phyloP scores from a whole-genome alignment of 2,797 vertebrate species.

The Cyprinella venusta region DNA sequence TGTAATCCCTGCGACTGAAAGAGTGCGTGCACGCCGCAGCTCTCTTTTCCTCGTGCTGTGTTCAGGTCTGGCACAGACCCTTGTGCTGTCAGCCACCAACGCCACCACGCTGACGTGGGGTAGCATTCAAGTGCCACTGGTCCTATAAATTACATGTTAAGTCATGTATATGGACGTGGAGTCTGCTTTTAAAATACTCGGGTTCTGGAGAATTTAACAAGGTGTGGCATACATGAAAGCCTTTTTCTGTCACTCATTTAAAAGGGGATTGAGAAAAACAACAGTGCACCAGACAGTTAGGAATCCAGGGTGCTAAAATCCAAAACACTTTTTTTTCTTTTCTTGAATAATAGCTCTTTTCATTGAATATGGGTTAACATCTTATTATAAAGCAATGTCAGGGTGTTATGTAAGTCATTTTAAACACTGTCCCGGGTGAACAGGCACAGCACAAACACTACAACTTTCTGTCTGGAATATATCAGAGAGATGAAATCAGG shows the following conservation, averaged over 20 bases:
- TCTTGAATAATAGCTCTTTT: conserved; percentile 53
- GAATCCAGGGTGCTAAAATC: conserved; percentile 50
- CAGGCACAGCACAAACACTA: conserved; percentile 15
- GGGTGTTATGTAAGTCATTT: conserved; percentile 35
- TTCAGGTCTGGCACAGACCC: conserved; percentile 46
- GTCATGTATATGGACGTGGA: conserved; percentile 58
- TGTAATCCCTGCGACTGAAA: conserved; percentile 59
- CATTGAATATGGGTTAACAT: conserved; percentile 27
- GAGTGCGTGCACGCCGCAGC: conserved; percentile 15
- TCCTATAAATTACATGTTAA: conserved; percentile 70
- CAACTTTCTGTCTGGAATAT: conserved; percentile 44
- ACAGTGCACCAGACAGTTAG: conserved; percentile 59
- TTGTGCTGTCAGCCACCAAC: conserved; percentile 45
- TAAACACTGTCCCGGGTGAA: conserved; percentile 27
- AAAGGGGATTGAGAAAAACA: conserved; percentile 59
- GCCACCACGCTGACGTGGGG: conserved; percentile 63
- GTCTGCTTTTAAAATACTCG: conserved; percentile 67
- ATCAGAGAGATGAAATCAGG: conserved; percentile 54
- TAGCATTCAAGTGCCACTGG: conserved; percentile 65
- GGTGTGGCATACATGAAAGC: conserved; percentile 67
- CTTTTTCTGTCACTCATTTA: conserved; percentile 53
- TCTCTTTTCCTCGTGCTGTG: neutral
- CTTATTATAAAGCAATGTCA: conserved; percentile 15
- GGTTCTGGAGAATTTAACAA: conserved; percentile 73
- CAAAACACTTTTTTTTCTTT: conserved; percentile 47